Conservation (phyloP, 1,140 invertebrate genomes). For the Manduca sexta region DNA sequence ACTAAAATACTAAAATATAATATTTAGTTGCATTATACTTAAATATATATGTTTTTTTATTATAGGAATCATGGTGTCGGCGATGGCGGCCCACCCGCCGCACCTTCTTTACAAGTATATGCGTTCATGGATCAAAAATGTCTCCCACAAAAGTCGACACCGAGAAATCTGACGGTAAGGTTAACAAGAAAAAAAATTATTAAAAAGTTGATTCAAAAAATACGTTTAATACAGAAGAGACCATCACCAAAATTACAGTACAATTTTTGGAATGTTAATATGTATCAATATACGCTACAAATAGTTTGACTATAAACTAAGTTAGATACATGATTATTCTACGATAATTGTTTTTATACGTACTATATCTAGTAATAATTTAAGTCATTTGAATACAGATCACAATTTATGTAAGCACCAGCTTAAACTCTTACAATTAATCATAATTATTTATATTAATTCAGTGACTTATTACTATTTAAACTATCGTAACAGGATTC, state of each 20-base stretch:
- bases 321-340: slow-evolving; percentile 30
- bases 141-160: slow-evolving; percentile 52
- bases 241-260: slow-evolving; percentile 59
- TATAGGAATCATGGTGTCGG: slow-evolving; percentile 71
- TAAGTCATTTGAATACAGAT: slow-evolving; percentile 62
- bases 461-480: slow-evolving; percentile 70
- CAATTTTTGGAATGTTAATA: slow-evolving; percentile 31
- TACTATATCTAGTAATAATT: slow-evolving; percentile 63
- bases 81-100: slow-evolving; percentile 64
- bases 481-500: slow-evolving; percentile 75
- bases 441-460: slow-evolving; percentile 33
- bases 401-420: slow-evolving; percentile 52
- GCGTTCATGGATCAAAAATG: slow-evolving; percentile 55
- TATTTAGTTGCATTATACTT: not conserved
- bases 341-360: slow-evolving; percentile 15
- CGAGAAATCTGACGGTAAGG: slow-evolving; percentile 65
- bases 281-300: slow-evolving; percentile 21
- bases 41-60: slow-evolving; percentile 17
- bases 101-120: slow-evolving; percentile 53
- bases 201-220: slow-evolving; percentile 20
- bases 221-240: slow-evolving; percentile 55
- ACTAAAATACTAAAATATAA: no score
- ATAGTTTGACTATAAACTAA: slow-evolving; percentile 9
- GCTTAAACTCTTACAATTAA: slow-evolving; percentile 17
- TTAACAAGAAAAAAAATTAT: slow-evolving; percentile 25